phyloP scores from a whole-genome alignment of 2,113 vertebrate species.

The Aphelocoma coerulescens region DNA sequence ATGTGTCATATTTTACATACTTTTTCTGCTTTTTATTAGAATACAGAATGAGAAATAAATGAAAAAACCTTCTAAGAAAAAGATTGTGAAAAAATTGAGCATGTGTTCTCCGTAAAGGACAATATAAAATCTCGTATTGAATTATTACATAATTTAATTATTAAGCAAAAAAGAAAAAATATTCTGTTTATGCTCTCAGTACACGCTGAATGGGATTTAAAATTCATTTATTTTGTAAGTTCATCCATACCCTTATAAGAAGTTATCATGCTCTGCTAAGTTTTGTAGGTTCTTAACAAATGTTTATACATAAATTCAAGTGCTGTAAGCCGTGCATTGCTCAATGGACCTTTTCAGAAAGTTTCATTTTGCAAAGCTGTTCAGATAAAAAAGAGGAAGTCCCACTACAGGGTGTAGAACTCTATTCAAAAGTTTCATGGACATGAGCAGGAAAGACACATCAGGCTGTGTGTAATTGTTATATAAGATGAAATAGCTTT shows the following conservation, averaged over 20 bases:
- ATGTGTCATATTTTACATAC: background rate
- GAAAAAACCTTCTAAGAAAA: background rate
- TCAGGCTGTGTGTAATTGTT: background rate
- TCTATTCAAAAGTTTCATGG: background rate
- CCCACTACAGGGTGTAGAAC: background rate
- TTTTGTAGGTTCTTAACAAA: background rate
- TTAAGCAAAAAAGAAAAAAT: background rate
- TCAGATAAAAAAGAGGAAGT: background rate
- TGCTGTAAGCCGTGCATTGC: background rate
- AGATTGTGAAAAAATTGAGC: background rate
- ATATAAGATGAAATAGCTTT: background rate
- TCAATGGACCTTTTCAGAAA: background rate
- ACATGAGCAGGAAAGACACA: background rate
- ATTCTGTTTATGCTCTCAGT: background rate
- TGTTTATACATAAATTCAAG: background rate
- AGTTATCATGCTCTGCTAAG: background rate
- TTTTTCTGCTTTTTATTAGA: slow-evolving; percentile 1
- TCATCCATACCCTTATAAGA: background rate
- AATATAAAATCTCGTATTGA: background rate
- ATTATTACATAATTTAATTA: background rate
- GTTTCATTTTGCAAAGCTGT: background rate
- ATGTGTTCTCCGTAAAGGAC: background rate
- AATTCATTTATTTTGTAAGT: background rate
- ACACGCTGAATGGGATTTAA: background rate
- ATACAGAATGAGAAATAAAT: background rate